Evolutionary conservation across 1,140 invertebrate species (phyloP).

Genomic region (Trichogramma pretiosum): DNA sequence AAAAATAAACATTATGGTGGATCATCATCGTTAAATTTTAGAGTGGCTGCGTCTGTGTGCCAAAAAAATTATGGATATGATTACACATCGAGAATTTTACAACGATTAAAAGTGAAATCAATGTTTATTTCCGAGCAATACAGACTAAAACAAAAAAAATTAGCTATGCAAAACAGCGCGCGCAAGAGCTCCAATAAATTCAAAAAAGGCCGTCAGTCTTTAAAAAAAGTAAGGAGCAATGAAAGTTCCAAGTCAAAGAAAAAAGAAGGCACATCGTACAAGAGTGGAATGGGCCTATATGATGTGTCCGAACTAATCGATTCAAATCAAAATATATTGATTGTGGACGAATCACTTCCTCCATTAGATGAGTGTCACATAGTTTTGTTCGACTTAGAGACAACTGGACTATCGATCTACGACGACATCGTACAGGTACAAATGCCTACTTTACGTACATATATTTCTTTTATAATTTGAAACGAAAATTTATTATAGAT

Average conservation of each 20-base stretch:
- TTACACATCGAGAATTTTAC: not conserved
- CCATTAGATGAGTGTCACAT: not conserved
- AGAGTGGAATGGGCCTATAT: conserved; percentile 1
- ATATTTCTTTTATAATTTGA: not conserved
- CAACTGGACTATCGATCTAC: conserved; percentile 1
- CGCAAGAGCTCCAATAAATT: not conserved
- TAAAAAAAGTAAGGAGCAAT: not conserved
- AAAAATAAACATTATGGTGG: conserved; percentile 13
- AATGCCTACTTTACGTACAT: not conserved
- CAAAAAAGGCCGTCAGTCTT: conserved; percentile 1
- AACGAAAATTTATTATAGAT: not conserved
- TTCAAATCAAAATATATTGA: not conserved
- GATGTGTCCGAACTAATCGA: not conserved
- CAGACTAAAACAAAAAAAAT: not conserved
- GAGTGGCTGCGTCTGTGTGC: conserved; percentile 10
- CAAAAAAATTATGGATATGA: conserved; percentile 14
- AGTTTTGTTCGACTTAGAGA: conserved; percentile 15
- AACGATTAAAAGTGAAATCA: conserved; percentile 2
- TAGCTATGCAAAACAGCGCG: not conserved
- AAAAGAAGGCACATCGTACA: conserved; percentile 13
- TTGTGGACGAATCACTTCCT: not conserved
- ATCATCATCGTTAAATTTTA: conserved; percentile 17
- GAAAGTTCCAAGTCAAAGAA: not conserved
- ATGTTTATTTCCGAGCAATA: not conserved
- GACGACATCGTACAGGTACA: conserved; percentile 10